Conservation (phyloP, 30 jellyfish, hydroid and myxozoan species). For the Phacellophora camtschatica region DNA sequence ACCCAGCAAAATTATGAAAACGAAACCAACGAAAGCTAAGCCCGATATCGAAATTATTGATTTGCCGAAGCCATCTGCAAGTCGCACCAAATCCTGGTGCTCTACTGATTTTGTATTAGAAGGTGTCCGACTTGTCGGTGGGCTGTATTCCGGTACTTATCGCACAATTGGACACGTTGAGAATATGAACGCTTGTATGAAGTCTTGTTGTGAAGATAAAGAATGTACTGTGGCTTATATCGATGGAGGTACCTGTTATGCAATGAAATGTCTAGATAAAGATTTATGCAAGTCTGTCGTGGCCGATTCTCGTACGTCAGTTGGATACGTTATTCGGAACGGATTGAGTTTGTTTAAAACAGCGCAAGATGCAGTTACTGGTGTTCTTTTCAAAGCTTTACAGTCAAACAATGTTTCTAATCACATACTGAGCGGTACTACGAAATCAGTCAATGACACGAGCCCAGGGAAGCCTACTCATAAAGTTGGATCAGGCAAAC, state of each 20-base stretch:
- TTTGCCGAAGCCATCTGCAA: constrained; percentile 31
- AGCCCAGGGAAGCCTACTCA: constrained; percentile 1
- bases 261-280: constrained; percentile 66
- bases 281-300: constrained; percentile 66
- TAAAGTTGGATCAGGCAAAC: not conserved
- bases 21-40: not conserved
- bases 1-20: constrained; percentile 47
- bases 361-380: constrained; percentile 77
- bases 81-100: constrained; percentile 76
- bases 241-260: constrained; percentile 74
- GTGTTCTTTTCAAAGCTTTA: constrained; percentile 1
- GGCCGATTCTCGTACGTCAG: constrained; percentile 50
- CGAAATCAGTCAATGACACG: constrained; percentile 31
- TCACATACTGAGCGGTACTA: not conserved
- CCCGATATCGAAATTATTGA: constrained; percentile 44
- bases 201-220: constrained; percentile 65
- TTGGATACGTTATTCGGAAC: constrained; percentile 83
- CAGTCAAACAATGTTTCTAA: not conserved
- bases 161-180: constrained; percentile 75
- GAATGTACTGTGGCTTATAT: constrained; percentile 87
- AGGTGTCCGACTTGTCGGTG: constrained; percentile 82
- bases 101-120: constrained; percentile 62
- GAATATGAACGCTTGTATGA: constrained; percentile 66
- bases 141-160: constrained; percentile 75
- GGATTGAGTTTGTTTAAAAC: constrained; percentile 68